These are phyloP conservation scores for human DNA, from an alignment of 2,113 vertebrate species.

Conservation along the genomic window GRCh38 chr20:61385501-61386000, in stretches of 20 bases:
- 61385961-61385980: not conserved
- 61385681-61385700: not conserved
- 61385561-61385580: too few species aligned
- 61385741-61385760: not conserved
- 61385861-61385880: not conserved
- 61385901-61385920: rapidly evolving
- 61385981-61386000: rapidly evolving
- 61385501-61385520: not conserved
- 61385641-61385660: not conserved
- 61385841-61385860: not conserved
- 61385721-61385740: not conserved
- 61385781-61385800: rapidly evolving
- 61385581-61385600: too few species aligned
- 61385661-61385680: not conserved
- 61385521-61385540: not conserved
- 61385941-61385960: not conserved
- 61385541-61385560: too few species aligned
- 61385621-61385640: not conserved
- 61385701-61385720: too few species aligned
- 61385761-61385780: not conserved
- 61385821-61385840: not conserved
- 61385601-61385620: not conserved
- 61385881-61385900: not conserved
- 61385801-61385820: not conserved
- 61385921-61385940: rapidly evolving